These are phyloP conservation scores for Drosophila rellima DNA, from an alignment of 2,888 invertebrate species.

Conservation along the genomic window DNA sequence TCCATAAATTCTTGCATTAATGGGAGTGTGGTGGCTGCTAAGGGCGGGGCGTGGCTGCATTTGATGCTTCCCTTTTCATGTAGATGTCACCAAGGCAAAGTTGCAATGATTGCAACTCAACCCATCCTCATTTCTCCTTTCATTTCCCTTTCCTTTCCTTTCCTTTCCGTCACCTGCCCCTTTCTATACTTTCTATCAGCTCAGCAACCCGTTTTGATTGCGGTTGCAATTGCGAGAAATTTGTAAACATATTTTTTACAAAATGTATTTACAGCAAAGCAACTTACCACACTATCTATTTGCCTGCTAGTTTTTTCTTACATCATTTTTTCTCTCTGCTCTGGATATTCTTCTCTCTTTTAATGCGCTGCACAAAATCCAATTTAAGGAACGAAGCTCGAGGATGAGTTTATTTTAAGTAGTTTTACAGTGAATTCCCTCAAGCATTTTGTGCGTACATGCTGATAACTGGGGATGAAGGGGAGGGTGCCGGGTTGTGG, in stretches of 20 bases:
- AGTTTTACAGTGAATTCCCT: conserved; percentile 70
- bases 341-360: conserved; percentile 17
- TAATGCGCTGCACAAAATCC: conserved; percentile 60
- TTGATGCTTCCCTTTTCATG: conserved; percentile 70
- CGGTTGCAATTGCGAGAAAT: conserved; percentile 66
- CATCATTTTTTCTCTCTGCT: conserved; percentile 12
- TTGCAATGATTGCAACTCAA: conserved; percentile 56
- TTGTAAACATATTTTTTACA: conserved; percentile 74
- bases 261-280: conserved; percentile 56
- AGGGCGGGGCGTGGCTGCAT: conserved; percentile 55
- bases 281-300: conserved; percentile 22
- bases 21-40: conserved; percentile 58
- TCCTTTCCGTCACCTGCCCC: not conserved
- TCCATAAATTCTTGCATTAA: conserved; percentile 78
- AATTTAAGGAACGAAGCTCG: conserved; percentile 55
- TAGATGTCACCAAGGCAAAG: conserved; percentile 70
- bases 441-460: conserved; percentile 60
- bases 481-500: not conserved
- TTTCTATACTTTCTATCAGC: conserved; percentile 45
- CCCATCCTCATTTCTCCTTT: not conserved
- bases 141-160: not conserved
- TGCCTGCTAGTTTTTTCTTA: conserved; percentile 34
- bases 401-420: conserved; percentile 76
- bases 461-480: conserved; percentile 26
- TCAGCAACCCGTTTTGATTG: conserved; percentile 58